These are phyloP conservation scores for Eospalax fontanierii DNA, from an alignment of 2,797 vertebrate species.

Conservation along the genomic window DNA sequence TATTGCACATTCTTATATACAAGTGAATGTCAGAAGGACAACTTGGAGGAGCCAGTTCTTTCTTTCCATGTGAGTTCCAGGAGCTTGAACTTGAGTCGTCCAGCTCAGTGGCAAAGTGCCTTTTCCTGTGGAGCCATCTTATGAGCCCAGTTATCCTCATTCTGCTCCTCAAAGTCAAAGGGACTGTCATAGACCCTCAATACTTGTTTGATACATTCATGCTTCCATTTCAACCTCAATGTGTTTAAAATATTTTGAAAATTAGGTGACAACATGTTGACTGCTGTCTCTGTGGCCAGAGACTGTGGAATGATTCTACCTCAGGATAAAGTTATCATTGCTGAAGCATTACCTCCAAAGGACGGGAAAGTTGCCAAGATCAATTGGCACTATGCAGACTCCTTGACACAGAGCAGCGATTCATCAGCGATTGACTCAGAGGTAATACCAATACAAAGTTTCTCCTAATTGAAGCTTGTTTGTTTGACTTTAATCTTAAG, in stretches of 20 bases:
- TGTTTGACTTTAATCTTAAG: constrained; percentile 62
- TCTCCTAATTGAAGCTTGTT: background rate
- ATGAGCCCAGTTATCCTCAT: too few species aligned
- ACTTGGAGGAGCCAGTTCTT: background rate
- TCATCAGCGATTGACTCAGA: constrained; percentile 91
- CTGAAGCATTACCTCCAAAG: constrained; percentile 96
- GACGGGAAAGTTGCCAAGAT: constrained; percentile 97
- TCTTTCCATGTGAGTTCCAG: background rate
- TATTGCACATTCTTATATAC: too few species aligned
- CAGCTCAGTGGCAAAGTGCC: background rate
- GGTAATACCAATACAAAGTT: constrained; percentile 88
- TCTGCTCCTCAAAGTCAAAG: background rate
- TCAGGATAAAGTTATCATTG: constrained; percentile 97
- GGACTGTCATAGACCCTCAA: background rate
- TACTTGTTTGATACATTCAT: background rate
- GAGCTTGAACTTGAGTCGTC: background rate
- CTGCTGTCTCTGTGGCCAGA: constrained; percentile 98
- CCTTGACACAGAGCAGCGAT: constrained; percentile 89
- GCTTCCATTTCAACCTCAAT: constrained; percentile 66
- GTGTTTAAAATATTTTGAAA: constrained; percentile 71
- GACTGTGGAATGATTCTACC: constrained; percentile 99
- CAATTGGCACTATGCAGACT: constrained; percentile 97
- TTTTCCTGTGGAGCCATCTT: background rate
- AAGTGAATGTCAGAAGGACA: too few species aligned
- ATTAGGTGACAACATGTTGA: constrained; percentile 98